These are phyloP conservation scores for Fulica atra DNA, from an alignment of 2,113 vertebrate genomes.

Conservation along the genomic window DNA sequence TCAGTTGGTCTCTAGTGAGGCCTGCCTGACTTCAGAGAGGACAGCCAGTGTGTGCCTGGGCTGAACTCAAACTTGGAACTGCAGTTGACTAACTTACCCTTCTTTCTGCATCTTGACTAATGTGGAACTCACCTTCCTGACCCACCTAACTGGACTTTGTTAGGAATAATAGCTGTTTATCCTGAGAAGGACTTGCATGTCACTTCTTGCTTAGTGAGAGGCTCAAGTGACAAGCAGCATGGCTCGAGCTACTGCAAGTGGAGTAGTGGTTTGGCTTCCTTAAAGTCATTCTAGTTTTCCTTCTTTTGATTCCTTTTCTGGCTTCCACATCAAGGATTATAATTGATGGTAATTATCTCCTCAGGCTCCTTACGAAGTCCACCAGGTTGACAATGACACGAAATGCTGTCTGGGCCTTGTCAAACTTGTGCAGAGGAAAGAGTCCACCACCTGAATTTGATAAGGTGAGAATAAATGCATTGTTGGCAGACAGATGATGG, in stretches of 20 bases:
- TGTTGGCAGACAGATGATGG: background rate
- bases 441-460: slow-evolving; percentile 95
- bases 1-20: background rate
- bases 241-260: background rate
- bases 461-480: slow-evolving; percentile 79
- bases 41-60: background rate
- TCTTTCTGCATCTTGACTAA: background rate
- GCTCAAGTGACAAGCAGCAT: background rate
- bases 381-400: slow-evolving; percentile 97
- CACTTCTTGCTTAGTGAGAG: background rate
- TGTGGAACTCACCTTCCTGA: background rate
- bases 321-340: background rate
- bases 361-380: slow-evolving; percentile 95
- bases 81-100: background rate
- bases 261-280: background rate
- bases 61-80: background rate
- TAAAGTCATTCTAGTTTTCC: background rate
- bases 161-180: background rate
- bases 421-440: slow-evolving; percentile 97
- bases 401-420: slow-evolving; percentile 97
- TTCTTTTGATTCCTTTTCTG: background rate
- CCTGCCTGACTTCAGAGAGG: background rate
- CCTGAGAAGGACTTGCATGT: background rate
- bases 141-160: background rate
- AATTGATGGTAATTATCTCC: background rate